A percentile compares a stretch with the other conserved stretches of the same genome.
phyloP scores from a whole-genome alignment of 2,888 invertebrate genomes.

The Cryptus viduatorius region DNA sequence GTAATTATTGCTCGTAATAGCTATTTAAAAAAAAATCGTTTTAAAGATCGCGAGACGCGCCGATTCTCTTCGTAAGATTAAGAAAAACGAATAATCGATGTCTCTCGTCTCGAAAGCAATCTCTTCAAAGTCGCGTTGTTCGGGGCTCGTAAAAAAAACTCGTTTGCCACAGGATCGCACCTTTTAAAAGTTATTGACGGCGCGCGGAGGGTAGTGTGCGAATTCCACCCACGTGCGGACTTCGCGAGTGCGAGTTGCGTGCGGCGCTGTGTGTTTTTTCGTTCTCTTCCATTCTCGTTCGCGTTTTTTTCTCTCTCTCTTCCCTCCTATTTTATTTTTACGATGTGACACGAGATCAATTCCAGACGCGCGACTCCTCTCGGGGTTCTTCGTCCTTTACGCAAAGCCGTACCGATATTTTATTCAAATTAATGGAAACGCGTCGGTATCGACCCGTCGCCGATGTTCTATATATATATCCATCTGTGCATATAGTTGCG shows the following conservation, averaged over 20 bases:
- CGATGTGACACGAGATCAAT: conserved; percentile 49
- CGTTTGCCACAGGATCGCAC: conserved; percentile 2
- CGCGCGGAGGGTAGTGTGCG: not conserved
- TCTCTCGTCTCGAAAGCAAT: conserved; percentile 5
- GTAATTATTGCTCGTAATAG: too few relatives aligned
- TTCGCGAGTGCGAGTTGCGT: conserved; percentile 12
- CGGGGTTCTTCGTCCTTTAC: conserved; percentile 32
- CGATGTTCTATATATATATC: not conserved
- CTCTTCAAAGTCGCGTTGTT: conserved; percentile 1
- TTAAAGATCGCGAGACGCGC: too few relatives aligned
- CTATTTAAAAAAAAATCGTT: too few relatives aligned
- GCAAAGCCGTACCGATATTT: conserved; percentile 57
- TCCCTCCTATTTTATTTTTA: conserved; percentile 30
- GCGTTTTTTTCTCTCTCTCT: conserved; percentile 15
- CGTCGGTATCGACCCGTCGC: conserved; percentile 12
- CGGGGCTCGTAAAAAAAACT: conserved; percentile 6
- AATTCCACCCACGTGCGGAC: conserved; percentile 10
- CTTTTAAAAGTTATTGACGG: conserved; percentile 9
- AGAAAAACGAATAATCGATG: conserved; percentile 10
- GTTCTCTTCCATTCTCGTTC: conserved; percentile 9
- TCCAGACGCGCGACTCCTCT: conserved; percentile 17
- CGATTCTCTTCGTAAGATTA: too few relatives aligned
- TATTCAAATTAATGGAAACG: conserved; percentile 65
- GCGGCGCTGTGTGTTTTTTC: conserved; percentile 5
- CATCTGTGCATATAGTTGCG: not conserved